Evolutionary conservation across 2,797 vertebrate species (phyloP).

Genomic region (Scolopax bukidnonensis): DNA sequence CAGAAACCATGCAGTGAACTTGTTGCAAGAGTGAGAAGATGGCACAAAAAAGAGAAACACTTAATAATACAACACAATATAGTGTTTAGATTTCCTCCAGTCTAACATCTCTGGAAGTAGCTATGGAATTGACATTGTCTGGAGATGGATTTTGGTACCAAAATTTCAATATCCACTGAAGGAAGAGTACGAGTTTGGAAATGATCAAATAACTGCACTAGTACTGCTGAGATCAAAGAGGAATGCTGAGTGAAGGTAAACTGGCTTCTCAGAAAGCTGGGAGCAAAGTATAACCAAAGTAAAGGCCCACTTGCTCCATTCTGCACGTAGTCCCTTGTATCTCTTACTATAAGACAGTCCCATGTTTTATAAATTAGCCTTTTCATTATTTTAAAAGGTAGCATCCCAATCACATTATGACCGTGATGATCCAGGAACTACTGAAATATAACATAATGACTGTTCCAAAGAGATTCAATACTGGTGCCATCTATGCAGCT

Average conservation of each 20-base stretch:
- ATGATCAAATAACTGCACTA: neutral
- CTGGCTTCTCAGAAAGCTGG: neutral
- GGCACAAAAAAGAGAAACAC: neutral
- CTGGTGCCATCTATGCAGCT: neutral
- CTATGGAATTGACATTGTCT: rapidly evolving
- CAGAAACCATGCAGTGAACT: neutral
- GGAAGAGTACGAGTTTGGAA: neutral
- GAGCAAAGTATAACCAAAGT: neutral
- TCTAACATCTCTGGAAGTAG: neutral
- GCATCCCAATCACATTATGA: neutral
- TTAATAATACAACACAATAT: neutral
- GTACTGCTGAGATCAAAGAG: neutral
- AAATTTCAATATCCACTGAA: neutral
- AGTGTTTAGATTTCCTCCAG: neutral
- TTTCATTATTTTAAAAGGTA: neutral
- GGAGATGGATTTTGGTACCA: neutral
- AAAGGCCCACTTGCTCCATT: neutral
- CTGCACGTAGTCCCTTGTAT: neutral
- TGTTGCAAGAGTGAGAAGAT: neutral
- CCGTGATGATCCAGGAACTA: neutral
- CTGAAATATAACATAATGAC: neutral
- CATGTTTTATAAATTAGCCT: neutral
- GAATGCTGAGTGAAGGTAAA: neutral
- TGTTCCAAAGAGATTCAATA: neutral
- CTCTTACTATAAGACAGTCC: neutral